These are phyloP conservation scores for Gulo gulo DNA, from an alignment of 2,113 vertebrate species.

Conservation along the genomic window DNA sequence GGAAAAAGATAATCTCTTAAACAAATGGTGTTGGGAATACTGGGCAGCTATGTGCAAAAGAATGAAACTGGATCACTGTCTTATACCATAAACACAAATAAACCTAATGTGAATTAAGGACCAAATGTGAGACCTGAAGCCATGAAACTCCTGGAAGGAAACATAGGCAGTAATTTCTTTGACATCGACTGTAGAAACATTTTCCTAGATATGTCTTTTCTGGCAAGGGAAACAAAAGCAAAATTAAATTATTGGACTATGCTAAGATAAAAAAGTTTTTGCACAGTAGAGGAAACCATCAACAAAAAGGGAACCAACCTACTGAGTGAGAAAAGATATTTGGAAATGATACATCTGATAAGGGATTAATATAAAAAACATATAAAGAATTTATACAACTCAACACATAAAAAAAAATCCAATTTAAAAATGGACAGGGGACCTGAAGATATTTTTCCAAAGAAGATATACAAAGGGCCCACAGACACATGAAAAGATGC, in stretches of 20 bases:
- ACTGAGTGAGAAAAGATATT: background rate
- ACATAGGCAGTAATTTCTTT: no score
- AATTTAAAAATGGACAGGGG: background rate
- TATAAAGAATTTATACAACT: background rate
- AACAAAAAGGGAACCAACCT: background rate
- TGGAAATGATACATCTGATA: background rate
- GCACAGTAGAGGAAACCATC: background rate
- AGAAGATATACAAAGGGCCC: background rate
- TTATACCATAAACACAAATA: no score
- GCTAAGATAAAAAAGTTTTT: background rate
- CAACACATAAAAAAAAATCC: background rate
- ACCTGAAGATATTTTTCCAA: background rate
- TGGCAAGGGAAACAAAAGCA: background rate
- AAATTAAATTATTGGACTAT: background rate
- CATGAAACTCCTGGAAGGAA: no score
- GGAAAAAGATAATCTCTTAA: no score
- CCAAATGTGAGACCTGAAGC: no score
- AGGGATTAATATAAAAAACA: background rate
- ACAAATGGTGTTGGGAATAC: no score
- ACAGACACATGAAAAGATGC: background rate
- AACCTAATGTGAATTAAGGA: no score
- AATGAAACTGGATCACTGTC: no score
- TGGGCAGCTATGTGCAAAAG: no score
- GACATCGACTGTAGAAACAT: no score
- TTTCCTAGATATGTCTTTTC: no score